Base-by-base conservation (phyloP, 64 coral and sea anemone genomes). In the Montipora efflorescens region DNA sequence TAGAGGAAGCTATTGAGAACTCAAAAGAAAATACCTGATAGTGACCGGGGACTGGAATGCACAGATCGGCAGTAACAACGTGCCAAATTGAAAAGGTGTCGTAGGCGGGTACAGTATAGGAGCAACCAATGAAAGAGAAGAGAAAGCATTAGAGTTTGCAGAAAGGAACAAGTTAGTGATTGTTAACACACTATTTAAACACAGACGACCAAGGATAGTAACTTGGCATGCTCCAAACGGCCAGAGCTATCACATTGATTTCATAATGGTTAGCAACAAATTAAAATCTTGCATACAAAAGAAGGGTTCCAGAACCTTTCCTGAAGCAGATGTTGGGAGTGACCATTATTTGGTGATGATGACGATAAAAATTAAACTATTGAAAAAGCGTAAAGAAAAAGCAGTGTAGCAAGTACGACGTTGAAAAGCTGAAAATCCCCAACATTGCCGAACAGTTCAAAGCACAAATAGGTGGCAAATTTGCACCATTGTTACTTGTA, bases 381-480 rank as follows among this genome's bases (percentile, higher is more conserved):
- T 15, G 58, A 8, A 82, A 22, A 82, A 82, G 57, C 3, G 21
- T 47, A 50, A 23, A 82, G 58, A 52, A 21, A 14, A 44, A 55
- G 5, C 2, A 8, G n/a, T 59, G 79, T 47, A 82, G 59, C 45
- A 82, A 50, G 58, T 82, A 57, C 58, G 79, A 82, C 47, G n/a
- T 82, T 48, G 50, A 48, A 48, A 82, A 82, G 47, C n/a, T 82
- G 11, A 47, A 47, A 82, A 1, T 18, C 47, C 51, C 79, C n/a
- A 82, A 82, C 45, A 82, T 82, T 82, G 79, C 23, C 5, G 47
- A 82, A 15, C 48, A 22, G n/a, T 82, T 82, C 58, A 50, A 82
- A 50, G 79, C 45, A 21, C 4, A 50, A 15, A 57, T 82, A 50
- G 79, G 79, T 18, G 79, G 79, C n/a, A 44, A 50, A 82, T 82